Evolutionary conservation across 2,113 vertebrate species (phyloP).

Genomic region (Oriolus oriolus): DNA sequence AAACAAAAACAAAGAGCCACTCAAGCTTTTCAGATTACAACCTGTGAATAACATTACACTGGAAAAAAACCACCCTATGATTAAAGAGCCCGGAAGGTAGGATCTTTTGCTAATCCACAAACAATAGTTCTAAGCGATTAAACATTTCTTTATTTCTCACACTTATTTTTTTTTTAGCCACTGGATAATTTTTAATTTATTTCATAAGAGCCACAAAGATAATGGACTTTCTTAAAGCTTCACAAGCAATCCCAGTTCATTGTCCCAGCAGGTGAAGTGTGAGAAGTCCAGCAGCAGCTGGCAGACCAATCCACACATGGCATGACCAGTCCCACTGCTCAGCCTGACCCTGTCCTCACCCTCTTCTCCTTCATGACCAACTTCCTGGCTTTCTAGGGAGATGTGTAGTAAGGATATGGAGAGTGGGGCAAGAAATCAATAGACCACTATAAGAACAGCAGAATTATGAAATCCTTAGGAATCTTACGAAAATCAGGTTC

Average conservation of each 20-base stretch:
- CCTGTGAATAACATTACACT: neutral
- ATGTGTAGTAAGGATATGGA: neutral
- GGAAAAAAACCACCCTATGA: neutral
- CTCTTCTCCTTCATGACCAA: neutral
- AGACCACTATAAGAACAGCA: neutral
- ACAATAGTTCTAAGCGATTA: neutral
- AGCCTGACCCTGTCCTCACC: neutral
- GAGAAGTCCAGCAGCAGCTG: neutral
- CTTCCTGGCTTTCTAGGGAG: neutral
- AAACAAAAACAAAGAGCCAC: neutral
- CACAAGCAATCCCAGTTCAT: neutral
- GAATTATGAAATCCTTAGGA: neutral
- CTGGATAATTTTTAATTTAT: neutral
- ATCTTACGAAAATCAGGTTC: neutral
- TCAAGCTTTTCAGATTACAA: neutral
- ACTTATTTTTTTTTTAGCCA: neutral
- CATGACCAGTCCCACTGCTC: neutral
- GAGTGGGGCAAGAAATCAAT: neutral
- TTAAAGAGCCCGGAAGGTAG: neutral
- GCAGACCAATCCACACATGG: fast-evolving
- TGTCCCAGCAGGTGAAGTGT: neutral
- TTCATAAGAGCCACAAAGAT: neutral
- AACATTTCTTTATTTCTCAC: neutral
- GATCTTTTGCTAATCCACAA: neutral
- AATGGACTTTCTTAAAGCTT: neutral